Evolutionary conservation across 2,113 vertebrate genomes (phyloP), one percentile per base, ranked within the genome.

Genomic region (Poeciliopsis occidentalis): DNA sequence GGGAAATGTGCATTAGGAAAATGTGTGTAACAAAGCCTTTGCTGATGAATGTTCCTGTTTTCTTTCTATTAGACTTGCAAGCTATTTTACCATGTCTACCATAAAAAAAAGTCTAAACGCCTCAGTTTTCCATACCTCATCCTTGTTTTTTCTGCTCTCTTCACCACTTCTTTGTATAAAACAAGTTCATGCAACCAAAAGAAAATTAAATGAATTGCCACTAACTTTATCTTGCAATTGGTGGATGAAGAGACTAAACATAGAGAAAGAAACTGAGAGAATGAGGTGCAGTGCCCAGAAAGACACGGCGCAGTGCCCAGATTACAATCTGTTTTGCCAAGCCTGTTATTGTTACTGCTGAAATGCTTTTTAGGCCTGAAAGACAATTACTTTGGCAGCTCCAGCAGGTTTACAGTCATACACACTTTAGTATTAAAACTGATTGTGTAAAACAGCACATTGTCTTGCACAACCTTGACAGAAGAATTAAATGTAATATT

Each of bases 321-420:
- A 91, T 87, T 88, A 83, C 76, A 73, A 85, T 87, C 84, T 66
- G 72, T 79, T 86, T 85, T 76, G 78, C 81, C 64, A 68, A 65
- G 80, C 54, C 68, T 64, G 69, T 86, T 86, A 65, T 82, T 86
- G 79, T 86, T 80, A 44, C 47, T 60, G 71, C 82, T 79, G 74
- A 86, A 84, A 81, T 80, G 74, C 67, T 89, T 88, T 57, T 4
- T 17, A 67, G 54, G 69, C 67, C 76, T 80, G 71, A 80, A 84
- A 87, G 76, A 82, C 76, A 85, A 81, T 89, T 77, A 77, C 73
- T 75, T 64, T 79, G 74, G 67, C 31, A 41, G 54, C 44, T 60
- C 64, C 77, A 73, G 63, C 75, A 79, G 73, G 77, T 78, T 75
- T 77, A 63, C 68, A 74, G 69, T 73, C 67, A 69, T 81, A 71